Evolutionary conservation across 1,140 invertebrate genomes (phyloP), one percentile per base, ranked within the genome.

Genomic region (Bombus picipes): DNA sequence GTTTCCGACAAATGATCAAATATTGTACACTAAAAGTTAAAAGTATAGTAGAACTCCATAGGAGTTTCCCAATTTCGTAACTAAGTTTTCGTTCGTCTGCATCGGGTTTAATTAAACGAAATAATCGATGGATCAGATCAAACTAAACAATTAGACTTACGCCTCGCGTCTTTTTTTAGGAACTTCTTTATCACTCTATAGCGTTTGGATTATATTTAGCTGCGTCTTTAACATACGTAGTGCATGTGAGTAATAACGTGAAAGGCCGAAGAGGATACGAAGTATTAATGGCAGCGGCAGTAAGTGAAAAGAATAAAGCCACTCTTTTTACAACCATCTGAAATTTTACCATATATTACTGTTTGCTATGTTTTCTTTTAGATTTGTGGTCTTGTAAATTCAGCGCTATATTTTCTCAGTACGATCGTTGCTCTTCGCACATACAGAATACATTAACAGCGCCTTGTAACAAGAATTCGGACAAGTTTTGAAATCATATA

Each of bases 181-280:
- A 98, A 96, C 95, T 98, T 41, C 96, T 98, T 53, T 98, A 98
- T 91, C 97, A 98, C 87, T 95, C 96, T 5, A 93, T 97, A 68
- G 97, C 96, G 25, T 97, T 96, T 89, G 94, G 97, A 70, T 92
- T 98, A 53, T 96, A 97, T 62, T 92, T 98, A 59, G 96, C 96
- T 66, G 96, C 97, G 0, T 96, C 97, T 9, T 92, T 97, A 37
- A 96, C 95, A 4, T 95, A 97, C 28, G 88, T 98, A 18, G 95
- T 97, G 53, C 96, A 96, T 91, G 95, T 96, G 0, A 96, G 96
- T 87, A 93, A 96, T 57, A 92, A 28, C 22, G 0, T 94, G 78
- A 95, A 94, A 75, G 92, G 91, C 41, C 89, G 89, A n/a, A 95
- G 96, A 74, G 94, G 96, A 43, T 96, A 97, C 90, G 96, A 97